These are phyloP conservation scores for Nycticebus coucang DNA, from an alignment of 2,113 vertebrate genomes.

Conservation along the genomic window DNA sequence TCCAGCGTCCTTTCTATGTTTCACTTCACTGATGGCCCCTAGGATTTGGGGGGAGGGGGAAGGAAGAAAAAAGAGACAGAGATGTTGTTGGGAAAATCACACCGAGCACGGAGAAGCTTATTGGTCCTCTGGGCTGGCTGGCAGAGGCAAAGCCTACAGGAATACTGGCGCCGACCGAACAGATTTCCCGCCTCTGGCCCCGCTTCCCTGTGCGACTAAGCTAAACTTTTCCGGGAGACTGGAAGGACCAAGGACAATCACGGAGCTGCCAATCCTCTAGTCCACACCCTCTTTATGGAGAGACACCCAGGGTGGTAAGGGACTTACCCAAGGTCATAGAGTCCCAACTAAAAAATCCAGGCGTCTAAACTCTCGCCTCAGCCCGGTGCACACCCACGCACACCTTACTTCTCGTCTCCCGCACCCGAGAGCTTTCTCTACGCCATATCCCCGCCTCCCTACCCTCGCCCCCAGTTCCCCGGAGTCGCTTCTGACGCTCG, in stretches of 20 bases:
- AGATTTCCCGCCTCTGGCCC: neutral
- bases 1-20: neutral
- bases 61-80: neutral
- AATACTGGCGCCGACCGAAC: neutral
- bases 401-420: neutral
- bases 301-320: neutral
- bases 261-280: neutral
- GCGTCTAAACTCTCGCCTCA: neutral
- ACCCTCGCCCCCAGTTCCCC: neutral
- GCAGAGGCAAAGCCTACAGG: neutral
- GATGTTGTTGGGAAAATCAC: neutral
- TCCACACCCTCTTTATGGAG: neutral
- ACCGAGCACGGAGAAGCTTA: neutral
- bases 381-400: neutral
- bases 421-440: neutral
- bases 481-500: constrained; percentile 54
- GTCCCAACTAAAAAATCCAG: neutral
- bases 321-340: constrained; percentile 72
- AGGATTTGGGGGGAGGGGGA: neutral
- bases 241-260: neutral
- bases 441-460: neutral
- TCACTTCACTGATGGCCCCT: neutral
- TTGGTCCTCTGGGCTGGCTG: neutral
- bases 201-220: neutral
- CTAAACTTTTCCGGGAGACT: neutral